phyloP scores from a whole-genome alignment of 1,140 invertebrate species.

The Lanistes nyassanus region DNA sequence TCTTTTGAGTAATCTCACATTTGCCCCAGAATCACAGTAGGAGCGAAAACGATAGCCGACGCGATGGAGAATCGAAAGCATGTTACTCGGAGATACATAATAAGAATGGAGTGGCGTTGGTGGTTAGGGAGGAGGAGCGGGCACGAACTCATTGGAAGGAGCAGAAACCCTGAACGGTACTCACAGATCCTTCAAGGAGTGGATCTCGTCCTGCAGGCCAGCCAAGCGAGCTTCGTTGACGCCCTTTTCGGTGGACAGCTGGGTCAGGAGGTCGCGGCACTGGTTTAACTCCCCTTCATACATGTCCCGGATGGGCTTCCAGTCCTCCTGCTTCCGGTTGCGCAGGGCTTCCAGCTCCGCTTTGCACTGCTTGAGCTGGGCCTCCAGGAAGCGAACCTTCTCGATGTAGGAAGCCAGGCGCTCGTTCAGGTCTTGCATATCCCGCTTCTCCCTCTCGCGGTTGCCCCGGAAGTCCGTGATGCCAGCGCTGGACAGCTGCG shows the following conservation, averaged over 20 bases:
- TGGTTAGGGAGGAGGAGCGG: no score
- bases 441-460: slow-evolving; percentile 70
- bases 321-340: slow-evolving; percentile 34
- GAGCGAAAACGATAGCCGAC: no score
- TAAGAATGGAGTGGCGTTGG: no score
- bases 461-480: slow-evolving; percentile 64
- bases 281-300: slow-evolving; percentile 50
- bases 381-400: slow-evolving; percentile 70
- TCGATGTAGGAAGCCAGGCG: slow-evolving; percentile 71
- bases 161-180: slow-evolving; percentile 12
- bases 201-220: slow-evolving; percentile 46
- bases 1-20: no score
- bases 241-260: slow-evolving; percentile 46
- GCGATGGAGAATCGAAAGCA: no score
- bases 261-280: slow-evolving; percentile 45
- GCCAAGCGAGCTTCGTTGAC: slow-evolving; percentile 40
- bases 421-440: slow-evolving; percentile 70
- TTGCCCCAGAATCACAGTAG: no score
- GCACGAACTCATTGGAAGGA: not conserved
- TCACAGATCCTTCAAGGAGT: slow-evolving; percentile 41
- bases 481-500: slow-evolving; percentile 58
- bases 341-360: slow-evolving; percentile 65
- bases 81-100: no score
- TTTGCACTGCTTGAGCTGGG: slow-evolving; percentile 69
- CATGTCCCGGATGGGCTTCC: slow-evolving; percentile 42